Evolutionary conservation across 2,113 vertebrate genomes (phyloP).

Genomic region (Pseudopodoces humilis): DNA sequence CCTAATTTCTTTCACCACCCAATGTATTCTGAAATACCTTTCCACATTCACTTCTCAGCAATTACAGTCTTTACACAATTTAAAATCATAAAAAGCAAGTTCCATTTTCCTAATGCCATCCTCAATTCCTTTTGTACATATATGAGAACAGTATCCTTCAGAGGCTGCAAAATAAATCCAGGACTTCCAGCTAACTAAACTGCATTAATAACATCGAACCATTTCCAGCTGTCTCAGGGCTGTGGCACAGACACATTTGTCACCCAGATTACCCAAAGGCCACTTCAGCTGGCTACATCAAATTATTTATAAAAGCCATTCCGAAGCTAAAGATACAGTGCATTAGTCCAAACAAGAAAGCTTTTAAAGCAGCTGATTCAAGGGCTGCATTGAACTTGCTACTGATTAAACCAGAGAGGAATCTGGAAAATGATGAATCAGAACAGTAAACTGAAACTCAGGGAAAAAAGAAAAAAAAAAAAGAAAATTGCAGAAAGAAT

Average conservation of each 20-base stretch:
- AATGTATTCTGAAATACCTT: slow-evolving; percentile 63
- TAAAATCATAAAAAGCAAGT: slow-evolving; percentile 75
- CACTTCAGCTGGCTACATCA: neutral
- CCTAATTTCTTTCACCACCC: slow-evolving; percentile 26
- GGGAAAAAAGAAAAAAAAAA: neutral
- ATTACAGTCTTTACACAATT: slow-evolving; percentile 71
- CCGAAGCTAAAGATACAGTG: neutral
- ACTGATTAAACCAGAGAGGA: neutral
- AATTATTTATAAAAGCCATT: slow-evolving; percentile 38
- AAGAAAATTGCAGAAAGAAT: neutral
- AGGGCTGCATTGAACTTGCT: neutral
- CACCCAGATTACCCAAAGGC: slow-evolving; percentile 1
- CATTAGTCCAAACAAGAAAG: slow-evolving; percentile 14
- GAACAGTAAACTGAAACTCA: neutral
- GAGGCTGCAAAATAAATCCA: slow-evolving; percentile 73
- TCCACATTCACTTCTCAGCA: slow-evolving; percentile 65
- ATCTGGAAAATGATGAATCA: neutral
- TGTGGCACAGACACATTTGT: neutral
- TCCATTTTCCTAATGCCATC: slow-evolving; percentile 72
- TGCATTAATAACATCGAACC: neutral
- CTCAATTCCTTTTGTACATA: slow-evolving; percentile 62
- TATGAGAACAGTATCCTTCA: slow-evolving; percentile 61
- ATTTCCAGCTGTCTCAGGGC: slow-evolving; percentile 12
- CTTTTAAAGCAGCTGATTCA: neutral
- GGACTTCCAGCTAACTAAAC: slow-evolving; percentile 34